Conservation (phyloP, 2,113 vertebrate species). For the Phrynocephalus versicolor region DNA sequence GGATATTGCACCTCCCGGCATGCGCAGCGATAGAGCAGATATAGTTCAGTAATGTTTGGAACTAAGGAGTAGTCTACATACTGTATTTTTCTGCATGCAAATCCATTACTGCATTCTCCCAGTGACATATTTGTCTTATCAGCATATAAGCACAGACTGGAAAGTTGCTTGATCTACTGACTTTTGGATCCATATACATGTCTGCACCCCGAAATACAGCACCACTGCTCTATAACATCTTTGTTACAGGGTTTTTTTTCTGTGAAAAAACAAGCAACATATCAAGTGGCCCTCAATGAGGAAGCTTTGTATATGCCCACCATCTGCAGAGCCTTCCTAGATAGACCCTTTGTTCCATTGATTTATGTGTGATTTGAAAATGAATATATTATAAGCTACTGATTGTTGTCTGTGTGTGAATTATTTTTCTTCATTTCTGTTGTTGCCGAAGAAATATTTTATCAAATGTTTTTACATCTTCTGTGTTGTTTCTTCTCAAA, state of each 20-base stretch:
- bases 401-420: not conserved
- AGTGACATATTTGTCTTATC: not conserved
- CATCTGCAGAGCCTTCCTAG: constrained; percentile 29
- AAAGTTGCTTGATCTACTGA: not conserved
- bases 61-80: not conserved
- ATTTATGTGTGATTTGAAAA: constrained; percentile 19
- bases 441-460: not conserved
- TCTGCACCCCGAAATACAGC: not conserved
- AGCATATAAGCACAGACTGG: not conserved
- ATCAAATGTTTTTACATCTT: constrained; percentile 37
- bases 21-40: not conserved
- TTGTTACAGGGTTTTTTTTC: not conserved
- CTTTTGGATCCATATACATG: not conserved
- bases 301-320: not conserved
- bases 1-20: not conserved
- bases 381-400: constrained; percentile 47
- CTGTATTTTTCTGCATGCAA: not conserved
- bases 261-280: not conserved
- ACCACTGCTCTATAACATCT: not conserved
- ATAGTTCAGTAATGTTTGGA: not conserved
- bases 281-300: not conserved
- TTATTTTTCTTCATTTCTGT: constrained; percentile 30
- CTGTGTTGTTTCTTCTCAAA: constrained; percentile 1
- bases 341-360: constrained; percentile 8
- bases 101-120: not conserved